Conservation (phyloP, 2,888 invertebrate species). For the Phytoseiulus persimilis region DNA sequence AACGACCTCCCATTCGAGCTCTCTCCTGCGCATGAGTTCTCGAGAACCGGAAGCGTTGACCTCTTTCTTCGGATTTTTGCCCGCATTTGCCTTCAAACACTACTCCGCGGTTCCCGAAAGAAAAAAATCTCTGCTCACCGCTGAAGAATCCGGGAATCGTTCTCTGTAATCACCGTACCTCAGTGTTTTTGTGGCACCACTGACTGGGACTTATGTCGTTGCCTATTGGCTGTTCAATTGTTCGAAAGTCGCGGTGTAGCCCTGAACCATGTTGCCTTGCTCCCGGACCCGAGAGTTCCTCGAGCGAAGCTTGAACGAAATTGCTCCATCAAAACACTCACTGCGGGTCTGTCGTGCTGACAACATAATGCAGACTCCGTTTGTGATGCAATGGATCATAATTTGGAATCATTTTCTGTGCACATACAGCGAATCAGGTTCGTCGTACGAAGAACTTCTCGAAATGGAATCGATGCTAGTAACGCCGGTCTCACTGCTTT, state of each 20-base stretch:
- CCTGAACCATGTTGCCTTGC: background rate
- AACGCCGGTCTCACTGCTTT: background rate
- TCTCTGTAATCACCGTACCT: too few species aligned
- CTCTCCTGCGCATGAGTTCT: too few species aligned
- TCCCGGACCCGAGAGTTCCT: background rate
- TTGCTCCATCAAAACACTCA: background rate
- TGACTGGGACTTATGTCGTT: too few species aligned
- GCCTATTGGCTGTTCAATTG: background rate
- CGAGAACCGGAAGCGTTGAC: too few species aligned
- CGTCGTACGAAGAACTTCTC: background rate
- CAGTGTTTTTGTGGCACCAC: too few species aligned
- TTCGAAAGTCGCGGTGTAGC: background rate
- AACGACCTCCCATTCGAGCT: too few species aligned
- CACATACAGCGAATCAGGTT: background rate
- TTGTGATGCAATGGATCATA: background rate
- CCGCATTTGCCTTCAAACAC: too few species aligned
- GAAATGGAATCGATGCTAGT: background rate
- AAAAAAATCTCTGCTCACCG: too few species aligned
- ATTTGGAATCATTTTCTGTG: background rate
- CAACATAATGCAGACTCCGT: background rate
- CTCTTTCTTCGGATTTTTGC: too few species aligned
- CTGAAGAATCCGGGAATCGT: too few species aligned
- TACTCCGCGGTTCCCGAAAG: too few species aligned
- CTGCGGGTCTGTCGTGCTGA: background rate
- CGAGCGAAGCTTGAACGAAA: background rate